These are phyloP conservation scores for Antigone vipio DNA, from an alignment of 2,113 vertebrate species.

Conservation along the genomic window DNA sequence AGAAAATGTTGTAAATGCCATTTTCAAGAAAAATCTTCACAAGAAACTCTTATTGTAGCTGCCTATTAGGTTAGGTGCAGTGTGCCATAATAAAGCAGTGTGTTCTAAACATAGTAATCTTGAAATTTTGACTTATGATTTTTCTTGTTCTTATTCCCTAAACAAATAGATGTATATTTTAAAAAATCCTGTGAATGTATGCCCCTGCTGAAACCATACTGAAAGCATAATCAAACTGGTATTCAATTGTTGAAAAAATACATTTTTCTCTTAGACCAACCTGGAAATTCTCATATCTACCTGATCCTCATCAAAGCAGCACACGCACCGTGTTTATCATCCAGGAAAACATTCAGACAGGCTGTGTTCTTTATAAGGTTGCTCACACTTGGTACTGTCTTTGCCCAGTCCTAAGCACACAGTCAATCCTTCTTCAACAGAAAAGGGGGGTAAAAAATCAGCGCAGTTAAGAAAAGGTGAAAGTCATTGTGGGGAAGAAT, in stretches of 20 bases:
- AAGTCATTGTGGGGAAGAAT: background rate
- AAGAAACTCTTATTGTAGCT: background rate
- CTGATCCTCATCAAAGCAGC: background rate
- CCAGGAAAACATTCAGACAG: background rate
- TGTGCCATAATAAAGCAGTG: background rate
- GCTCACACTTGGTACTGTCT: background rate
- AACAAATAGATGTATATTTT: background rate
- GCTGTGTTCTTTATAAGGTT: background rate
- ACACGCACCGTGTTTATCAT: background rate
- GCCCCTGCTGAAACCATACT: background rate
- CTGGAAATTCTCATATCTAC: background rate
- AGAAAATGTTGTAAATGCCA: background rate
- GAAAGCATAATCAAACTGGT: background rate
- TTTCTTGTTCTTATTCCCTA: background rate
- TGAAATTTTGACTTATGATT: background rate
- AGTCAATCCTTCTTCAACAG: background rate
- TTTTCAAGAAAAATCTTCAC: background rate
- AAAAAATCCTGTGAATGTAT: background rate
- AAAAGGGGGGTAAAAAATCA: background rate
- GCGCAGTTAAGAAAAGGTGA: background rate
- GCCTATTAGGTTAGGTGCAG: background rate
- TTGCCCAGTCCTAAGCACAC: background rate
- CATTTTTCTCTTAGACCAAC: background rate
- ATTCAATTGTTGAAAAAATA: background rate
- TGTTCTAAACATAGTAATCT: background rate